Evolutionary conservation across 1,140 invertebrate genomes (phyloP).

Genomic region (Leptinotarsa texana): DNA sequence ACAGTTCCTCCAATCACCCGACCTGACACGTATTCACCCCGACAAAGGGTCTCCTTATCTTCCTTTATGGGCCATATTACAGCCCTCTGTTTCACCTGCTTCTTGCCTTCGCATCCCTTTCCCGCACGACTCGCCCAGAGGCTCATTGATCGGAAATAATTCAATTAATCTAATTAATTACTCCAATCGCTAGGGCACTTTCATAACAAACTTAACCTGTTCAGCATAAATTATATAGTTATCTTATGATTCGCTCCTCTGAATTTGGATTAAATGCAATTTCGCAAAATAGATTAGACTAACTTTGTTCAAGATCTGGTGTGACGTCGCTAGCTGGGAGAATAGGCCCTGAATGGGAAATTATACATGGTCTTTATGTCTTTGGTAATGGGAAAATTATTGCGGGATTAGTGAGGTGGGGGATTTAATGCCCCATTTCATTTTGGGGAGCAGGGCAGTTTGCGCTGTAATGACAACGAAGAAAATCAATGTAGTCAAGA

Average conservation of each 20-base stretch:
- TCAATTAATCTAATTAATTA: conserved; percentile 43
- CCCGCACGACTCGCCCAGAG: conserved; percentile 2
- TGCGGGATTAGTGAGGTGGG: not conserved
- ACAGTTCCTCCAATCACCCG: conserved; percentile 12
- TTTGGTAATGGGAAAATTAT: conserved; percentile 18
- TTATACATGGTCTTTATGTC: conserved; percentile 23
- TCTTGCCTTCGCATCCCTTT: conserved; percentile 14
- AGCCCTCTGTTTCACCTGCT: conserved; percentile 30
- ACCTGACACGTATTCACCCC: conserved; percentile 4
- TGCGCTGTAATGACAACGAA: no score
- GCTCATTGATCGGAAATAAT: conserved; percentile 42
- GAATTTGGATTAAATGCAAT: conserved; percentile 36
- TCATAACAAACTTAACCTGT: conserved; percentile 31
- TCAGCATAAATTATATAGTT: conserved; percentile 32
- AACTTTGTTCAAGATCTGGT: conserved; percentile 31
- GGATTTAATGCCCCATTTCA: no score
- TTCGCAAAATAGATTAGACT: conserved; percentile 36
- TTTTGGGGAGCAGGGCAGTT: no score
- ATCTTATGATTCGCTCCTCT: conserved; percentile 32
- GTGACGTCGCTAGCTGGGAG: conserved; percentile 14
- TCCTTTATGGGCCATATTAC: conserved; percentile 16
- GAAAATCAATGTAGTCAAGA: no score
- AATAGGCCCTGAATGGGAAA: conserved; percentile 20
- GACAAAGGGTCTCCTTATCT: conserved; percentile 29
- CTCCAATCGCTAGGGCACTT: conserved; percentile 28